Evolutionary conservation across 2,888 invertebrate genomes (phyloP).

Genomic region (Dorcus parallelipipedus): DNA sequence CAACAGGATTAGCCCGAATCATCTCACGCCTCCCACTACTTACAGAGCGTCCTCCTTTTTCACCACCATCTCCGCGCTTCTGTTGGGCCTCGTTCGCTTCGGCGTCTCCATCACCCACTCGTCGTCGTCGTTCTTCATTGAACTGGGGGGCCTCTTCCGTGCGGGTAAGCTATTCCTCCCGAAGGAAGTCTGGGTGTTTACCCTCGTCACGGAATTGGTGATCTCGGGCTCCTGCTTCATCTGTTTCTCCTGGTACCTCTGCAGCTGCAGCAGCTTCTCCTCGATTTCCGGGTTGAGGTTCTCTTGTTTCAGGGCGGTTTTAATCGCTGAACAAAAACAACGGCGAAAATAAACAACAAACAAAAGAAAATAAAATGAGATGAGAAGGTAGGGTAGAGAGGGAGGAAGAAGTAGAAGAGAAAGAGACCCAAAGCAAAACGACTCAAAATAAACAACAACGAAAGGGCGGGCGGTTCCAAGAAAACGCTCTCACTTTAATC

Average conservation of each 20-base stretch:
- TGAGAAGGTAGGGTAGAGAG: slow-evolving; percentile 37
- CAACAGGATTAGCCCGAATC: slow-evolving; percentile 6
- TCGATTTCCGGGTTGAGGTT: slow-evolving; percentile 90
- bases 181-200: slow-evolving; percentile 36
- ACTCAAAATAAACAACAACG: slow-evolving; percentile 15
- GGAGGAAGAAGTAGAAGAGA: slow-evolving; percentile 28
- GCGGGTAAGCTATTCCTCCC: slow-evolving; percentile 16
- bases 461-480: neutral
- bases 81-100: slow-evolving; percentile 41
- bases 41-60: slow-evolving; percentile 42
- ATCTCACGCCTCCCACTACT: slow-evolving; percentile 25
- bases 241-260: slow-evolving; percentile 78
- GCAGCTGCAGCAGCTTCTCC: slow-evolving; percentile 83
- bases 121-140: slow-evolving; percentile 44
- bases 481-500: neutral
- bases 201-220: slow-evolving; percentile 20
- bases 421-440: slow-evolving; percentile 27
- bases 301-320: slow-evolving; percentile 87
- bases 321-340: slow-evolving; percentile 66
- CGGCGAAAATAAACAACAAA: slow-evolving; percentile 13
- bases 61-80: slow-evolving; percentile 27
- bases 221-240: slow-evolving; percentile 59
- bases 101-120: slow-evolving; percentile 52
- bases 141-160: slow-evolving; percentile 43
- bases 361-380: slow-evolving; percentile 23